Base-by-base conservation (phyloP, 2,113 vertebrate genomes). In the Murina feae region DNA sequence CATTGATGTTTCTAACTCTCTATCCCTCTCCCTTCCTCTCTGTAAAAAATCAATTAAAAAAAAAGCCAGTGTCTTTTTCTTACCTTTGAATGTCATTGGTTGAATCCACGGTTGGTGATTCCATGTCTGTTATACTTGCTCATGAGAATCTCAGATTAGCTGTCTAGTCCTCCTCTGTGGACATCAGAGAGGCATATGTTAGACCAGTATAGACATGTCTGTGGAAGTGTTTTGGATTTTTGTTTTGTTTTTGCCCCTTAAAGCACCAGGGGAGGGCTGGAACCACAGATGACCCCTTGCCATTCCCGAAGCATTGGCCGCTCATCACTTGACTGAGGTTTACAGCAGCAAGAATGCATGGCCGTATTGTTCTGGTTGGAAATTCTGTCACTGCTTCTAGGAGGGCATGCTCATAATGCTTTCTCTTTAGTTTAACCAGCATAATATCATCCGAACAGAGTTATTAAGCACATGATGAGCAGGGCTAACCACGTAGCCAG, bases 361-460 rank as follows among this genome's bases (percentile, higher is more conserved):
- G 42, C 37, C 42, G 0, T 32, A 0, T 8, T 37, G 35, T 53
- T 23, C 58, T 9, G 37, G 63, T 14, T 71, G 72, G 49, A 25
- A 53, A 3, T 30, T 30, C 42, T 49, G 30, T 86, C 30, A 7
- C 30, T 63, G 39, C 28, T 80, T 69, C 51, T 63, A 3, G 66
- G 32, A 30, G 9, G 37, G 13, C 2, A 0, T 21, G 5, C 12
- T 17, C 23, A 4, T 37, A 55, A 23, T 7, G 11, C 74, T 74
- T 51, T 68, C 23, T 85, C 55, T 69, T 39, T 47, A 44, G 58
- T 42, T 37, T 23, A 42, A 13, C 13, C 28, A 18, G 68, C 17
- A 3, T 10, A 17, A n/a, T 5, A 4, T 58, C 58, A 30, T 32
- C 28, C 18, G 0, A 13, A 51, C 3, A 6, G 4, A 6, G 4